Evolutionary conservation across 2,888 invertebrate species (phyloP).

Genomic region (Tachina grossa): DNA sequence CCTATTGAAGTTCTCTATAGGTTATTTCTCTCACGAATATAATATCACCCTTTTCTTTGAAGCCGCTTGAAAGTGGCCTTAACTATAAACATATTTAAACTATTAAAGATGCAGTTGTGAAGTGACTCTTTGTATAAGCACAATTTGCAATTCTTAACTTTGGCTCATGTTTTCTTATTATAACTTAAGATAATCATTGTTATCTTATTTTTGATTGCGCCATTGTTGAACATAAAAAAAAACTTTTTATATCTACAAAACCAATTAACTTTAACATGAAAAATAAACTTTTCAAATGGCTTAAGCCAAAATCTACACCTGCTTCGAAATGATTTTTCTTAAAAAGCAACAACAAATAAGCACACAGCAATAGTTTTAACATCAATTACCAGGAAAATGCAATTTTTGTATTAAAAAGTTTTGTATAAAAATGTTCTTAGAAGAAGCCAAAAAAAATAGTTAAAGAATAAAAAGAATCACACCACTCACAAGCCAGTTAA

Average conservation of each 20-base stretch:
- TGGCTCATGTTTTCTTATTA: not conserved
- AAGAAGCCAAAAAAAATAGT: not conserved
- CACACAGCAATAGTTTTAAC: conserved; percentile 49
- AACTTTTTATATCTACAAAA: conserved; percentile 6
- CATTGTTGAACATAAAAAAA: not conserved
- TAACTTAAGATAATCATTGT: not conserved
- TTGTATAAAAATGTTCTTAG: not conserved
- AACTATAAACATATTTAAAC: too few relatives aligned
- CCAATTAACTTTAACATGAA: conserved; percentile 13
- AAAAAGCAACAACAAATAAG: conserved; percentile 5
- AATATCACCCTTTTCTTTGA: too few relatives aligned
- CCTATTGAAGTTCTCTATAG: too few relatives aligned
- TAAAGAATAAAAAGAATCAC: not conserved
- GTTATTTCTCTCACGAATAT: too few relatives aligned
- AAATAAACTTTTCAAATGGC: not conserved
- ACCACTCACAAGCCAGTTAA: conserved; percentile 31
- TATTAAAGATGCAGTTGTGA: too few relatives aligned
- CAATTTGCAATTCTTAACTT: too few relatives aligned
- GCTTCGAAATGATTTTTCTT: conserved; percentile 21
- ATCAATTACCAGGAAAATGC: conserved; percentile 55
- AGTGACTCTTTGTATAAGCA: too few relatives aligned
- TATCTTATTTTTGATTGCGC: not conserved
- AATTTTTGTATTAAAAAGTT: conserved; percentile 30
- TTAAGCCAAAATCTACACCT: conserved; percentile 39
- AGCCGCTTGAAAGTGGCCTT: too few relatives aligned